Evolutionary conservation across 2,113 vertebrate genomes (phyloP).

Genomic region (Echinops telfairi): DNA sequence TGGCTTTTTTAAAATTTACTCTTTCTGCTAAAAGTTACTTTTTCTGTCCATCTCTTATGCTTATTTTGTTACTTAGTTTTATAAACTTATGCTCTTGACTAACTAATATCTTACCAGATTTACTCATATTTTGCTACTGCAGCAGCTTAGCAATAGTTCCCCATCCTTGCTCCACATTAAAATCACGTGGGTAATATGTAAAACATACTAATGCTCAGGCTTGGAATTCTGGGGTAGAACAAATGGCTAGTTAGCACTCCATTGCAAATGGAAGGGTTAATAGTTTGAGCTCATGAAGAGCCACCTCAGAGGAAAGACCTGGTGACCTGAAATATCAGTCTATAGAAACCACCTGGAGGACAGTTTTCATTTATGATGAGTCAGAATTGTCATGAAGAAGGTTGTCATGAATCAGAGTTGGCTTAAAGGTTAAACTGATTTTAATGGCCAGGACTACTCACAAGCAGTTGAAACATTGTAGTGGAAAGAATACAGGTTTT

Average conservation of each 20-base stretch:
- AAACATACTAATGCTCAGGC: neutral
- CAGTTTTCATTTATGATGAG: neutral
- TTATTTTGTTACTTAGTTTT: conserved; percentile 57
- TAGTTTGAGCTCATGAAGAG: neutral
- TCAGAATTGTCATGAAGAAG: neutral
- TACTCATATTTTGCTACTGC: neutral
- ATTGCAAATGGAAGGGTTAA: neutral
- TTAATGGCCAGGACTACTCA: neutral
- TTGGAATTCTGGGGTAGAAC: neutral
- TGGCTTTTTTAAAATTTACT: neutral
- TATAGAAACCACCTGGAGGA: neutral
- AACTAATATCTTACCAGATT: neutral
- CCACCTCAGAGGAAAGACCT: neutral
- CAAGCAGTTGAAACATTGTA: neutral
- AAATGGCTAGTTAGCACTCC: neutral
- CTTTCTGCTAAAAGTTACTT: conserved; percentile 8
- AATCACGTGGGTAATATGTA: neutral
- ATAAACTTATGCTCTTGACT: neutral
- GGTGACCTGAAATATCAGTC: neutral
- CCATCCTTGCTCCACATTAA: neutral
- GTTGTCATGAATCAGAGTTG: neutral
- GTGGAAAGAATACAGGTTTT: neutral
- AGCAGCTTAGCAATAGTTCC: neutral
- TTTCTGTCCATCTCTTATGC: neutral
- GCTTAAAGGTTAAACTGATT: neutral